Evolutionary conservation across 2,113 vertebrate species (phyloP), one percentile per base, ranked within the genome.

Genomic region (Cyanistes caeruleus): DNA sequence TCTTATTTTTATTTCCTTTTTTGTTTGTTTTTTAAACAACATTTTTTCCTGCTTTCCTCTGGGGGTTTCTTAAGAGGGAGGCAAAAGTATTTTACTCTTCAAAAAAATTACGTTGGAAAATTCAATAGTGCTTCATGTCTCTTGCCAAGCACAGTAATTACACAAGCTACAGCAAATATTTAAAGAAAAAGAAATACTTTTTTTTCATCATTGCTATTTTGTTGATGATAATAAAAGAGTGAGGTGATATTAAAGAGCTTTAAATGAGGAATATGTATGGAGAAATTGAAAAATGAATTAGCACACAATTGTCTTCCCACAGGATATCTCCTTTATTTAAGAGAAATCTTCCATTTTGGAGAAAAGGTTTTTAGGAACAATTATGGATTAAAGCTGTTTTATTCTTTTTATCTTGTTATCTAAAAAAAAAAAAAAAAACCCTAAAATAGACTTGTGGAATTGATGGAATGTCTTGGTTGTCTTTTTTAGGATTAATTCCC

Each of bases 61-160:
- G 25, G 73, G 68, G 83, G 13, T 46, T 95, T 95, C 83, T 81
- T 72, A 49, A 93, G 44, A 84, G 48, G 14, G 41, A 78, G 15
- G 35, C 22, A 73, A 90, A 90, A 92, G 6, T 84, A 63, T 94
- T 94, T 90, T 78, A 84, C 10, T 90, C 48, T 84, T 91, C 33
- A 84, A 81, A 94, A 96, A 62, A 95, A 95, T 53, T 67, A 70
- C 22, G 4, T 88, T 89, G 31, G 60, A 94, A 97, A 96, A 95
- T 89, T 90, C 88, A 84, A 43, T 84, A 89, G 35, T 27, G 20
- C 10, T 92, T 93, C 56, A 37, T 33, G 60, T 77, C 33, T 94
- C 64, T 94, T 78, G 52, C 48, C 73, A 93, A 87, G 79, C 24
- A 68, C 20, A 78, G 64, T 92, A 92, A 96, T 96, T 95, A 93